phyloP scores from a whole-genome alignment of 2,888 invertebrate genomes.

The Ctenicera cuprea region DNA sequence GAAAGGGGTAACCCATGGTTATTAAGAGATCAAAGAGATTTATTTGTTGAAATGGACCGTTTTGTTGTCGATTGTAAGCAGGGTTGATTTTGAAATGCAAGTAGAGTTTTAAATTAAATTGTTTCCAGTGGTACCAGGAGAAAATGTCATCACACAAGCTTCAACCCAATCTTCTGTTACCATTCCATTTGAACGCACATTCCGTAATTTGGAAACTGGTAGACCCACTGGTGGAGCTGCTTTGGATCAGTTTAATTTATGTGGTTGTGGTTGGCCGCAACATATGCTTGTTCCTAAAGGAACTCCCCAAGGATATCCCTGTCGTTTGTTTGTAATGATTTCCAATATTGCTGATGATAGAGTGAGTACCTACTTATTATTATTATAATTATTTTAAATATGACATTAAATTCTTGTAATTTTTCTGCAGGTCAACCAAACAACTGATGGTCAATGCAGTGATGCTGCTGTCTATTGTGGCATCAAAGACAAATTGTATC shows the following conservation, averaged over 20 bases:
- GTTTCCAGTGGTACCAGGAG: constrained; percentile 78
- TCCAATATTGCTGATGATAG: constrained; percentile 80
- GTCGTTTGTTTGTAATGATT: constrained; percentile 83
- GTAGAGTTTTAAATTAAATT: neutral
- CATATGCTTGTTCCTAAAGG: constrained; percentile 86
- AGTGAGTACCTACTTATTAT: constrained; percentile 70
- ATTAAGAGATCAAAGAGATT: constrained; percentile 78
- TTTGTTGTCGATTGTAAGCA: constrained; percentile 79
- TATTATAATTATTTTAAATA: neutral
- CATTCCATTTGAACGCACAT: constrained; percentile 87
- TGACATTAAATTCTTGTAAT: neutral
- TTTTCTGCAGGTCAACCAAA: constrained; percentile 73
- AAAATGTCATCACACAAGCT: constrained; percentile 78
- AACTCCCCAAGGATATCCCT: constrained; percentile 77
- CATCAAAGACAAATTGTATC: constrained; percentile 84
- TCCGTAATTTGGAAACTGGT: constrained; percentile 79
- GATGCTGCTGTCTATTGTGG: constrained; percentile 89
- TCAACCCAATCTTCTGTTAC: constrained; percentile 85
- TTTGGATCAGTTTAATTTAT: constrained; percentile 80
- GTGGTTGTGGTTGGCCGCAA: constrained; percentile 91
- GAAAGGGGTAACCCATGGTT: constrained; percentile 79
- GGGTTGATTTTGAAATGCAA: neutral
- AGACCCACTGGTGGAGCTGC: constrained; percentile 76
- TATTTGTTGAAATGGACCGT: constrained; percentile 85
- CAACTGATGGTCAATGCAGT: constrained; percentile 77